A percentile compares a stretch with the other conserved stretches of the same genome.
Conservation (phyloP, 2,797 vertebrate species). For the Coregonus sp. region DNA sequence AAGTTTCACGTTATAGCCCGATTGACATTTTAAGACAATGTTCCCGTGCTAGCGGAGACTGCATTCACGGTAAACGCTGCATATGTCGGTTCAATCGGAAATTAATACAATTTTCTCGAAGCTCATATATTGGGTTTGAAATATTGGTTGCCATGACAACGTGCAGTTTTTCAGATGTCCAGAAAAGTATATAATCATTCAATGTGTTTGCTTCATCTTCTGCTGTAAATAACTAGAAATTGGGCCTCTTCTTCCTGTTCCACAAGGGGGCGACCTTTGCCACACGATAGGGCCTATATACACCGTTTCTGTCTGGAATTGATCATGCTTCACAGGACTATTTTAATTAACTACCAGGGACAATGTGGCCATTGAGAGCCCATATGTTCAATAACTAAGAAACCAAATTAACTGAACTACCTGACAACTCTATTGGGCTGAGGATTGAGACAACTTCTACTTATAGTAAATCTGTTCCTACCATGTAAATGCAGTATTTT, state of each 20-base stretch:
- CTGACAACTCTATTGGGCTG: neutral
- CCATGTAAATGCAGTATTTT: neutral
- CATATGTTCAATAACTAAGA: neutral
- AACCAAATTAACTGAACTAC: neutral
- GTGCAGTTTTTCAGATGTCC: neutral
- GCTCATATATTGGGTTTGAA: neutral
- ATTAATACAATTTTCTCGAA: too few species aligned
- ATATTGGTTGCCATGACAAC: neutral
- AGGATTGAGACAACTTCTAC: neutral
- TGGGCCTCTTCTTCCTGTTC: too few species aligned
- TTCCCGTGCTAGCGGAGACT: too few species aligned
- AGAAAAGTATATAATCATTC: neutral
- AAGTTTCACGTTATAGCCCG: too few species aligned
- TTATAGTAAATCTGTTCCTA: neutral
- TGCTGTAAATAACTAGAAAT: neutral
- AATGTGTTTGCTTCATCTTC: neutral
- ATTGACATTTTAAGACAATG: too few species aligned
- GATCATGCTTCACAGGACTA: neutral
- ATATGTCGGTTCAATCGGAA: neutral
- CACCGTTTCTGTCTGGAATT: neutral
- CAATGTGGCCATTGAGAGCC: neutral
- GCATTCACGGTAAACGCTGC: too few species aligned
- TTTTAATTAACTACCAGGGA: neutral
- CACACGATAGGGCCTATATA: neutral
- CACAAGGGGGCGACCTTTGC: slow-evolving; percentile 41